Percentiles rank a stretch among this genome's conserved stretches.
These are phyloP conservation scores for Sinodicranocentrus sp. DNA, from an alignment of 2,888 invertebrate genomes.

Conservation along the genomic window DNA sequence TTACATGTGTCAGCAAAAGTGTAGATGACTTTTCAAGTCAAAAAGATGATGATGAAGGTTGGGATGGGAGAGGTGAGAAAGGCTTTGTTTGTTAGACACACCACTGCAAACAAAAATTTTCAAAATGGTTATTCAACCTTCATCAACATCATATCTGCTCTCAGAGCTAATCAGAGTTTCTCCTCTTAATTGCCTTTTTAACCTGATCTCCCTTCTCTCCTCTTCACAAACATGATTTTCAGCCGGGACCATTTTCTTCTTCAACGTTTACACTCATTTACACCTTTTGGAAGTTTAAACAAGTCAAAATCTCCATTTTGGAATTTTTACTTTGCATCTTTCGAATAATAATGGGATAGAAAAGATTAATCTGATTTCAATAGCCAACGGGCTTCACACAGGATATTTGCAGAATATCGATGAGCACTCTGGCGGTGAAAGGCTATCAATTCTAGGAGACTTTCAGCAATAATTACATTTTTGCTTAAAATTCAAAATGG, in stretches of 20 bases:
- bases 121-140: slow-evolving; percentile 25
- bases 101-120: slow-evolving; percentile 4
- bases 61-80: slow-evolving; percentile 39
- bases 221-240: too few relatives aligned
- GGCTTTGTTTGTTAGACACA: slow-evolving; percentile 42
- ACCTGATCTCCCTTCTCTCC: too few relatives aligned
- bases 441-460: slow-evolving; percentile 52
- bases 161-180: slow-evolving; percentile 8
- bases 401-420: slow-evolving; percentile 35
- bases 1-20: slow-evolving; percentile 62
- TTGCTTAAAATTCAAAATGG: too few relatives aligned
- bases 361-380: slow-evolving; percentile 48
- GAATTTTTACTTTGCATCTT: too few relatives aligned
- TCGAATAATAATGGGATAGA: too few relatives aligned
- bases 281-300: not conserved
- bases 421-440: slow-evolving; percentile 46
- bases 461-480: slow-evolving; percentile 29
- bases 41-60: slow-evolving; percentile 21
- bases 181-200: slow-evolving; percentile 5
- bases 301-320: not conserved
- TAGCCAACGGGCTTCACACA: slow-evolving; percentile 16
- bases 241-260: too few relatives aligned
- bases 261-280: too few relatives aligned
- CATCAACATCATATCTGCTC: slow-evolving; percentile 14
- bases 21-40: slow-evolving; percentile 54